Percentiles rank a stretch among this genome's conserved stretches.
These are phyloP conservation scores for Macrochelys suwanniensis DNA, from an alignment of 2,797 vertebrate genomes.

Conservation along the genomic window DNA sequence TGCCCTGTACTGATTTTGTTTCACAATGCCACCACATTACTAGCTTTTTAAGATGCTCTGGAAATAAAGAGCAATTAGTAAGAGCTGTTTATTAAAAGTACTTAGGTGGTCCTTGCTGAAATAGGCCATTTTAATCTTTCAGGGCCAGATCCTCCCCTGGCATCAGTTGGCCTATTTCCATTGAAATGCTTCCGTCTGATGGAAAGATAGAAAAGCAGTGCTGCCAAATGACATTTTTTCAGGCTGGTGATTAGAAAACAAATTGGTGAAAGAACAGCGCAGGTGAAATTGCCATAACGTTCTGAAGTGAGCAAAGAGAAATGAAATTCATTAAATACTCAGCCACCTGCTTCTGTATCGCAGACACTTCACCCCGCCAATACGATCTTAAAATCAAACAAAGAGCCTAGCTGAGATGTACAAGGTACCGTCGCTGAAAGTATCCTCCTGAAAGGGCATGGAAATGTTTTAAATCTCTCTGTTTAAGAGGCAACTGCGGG, in stretches of 20 bases:
- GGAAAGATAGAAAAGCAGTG: not conserved
- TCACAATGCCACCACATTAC: rapidly evolving
- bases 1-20: not conserved
- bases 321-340: rapidly evolving
- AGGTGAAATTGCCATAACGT: rapidly evolving
- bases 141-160: not conserved
- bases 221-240: not conserved
- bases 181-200: rapidly evolving
- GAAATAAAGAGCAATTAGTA: not conserved
- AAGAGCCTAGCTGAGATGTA: not conserved
- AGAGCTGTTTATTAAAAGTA: not conserved
- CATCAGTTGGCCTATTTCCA: rapidly evolving
- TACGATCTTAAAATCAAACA: not conserved
- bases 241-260: rapidly evolving
- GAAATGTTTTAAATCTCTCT: not conserved
- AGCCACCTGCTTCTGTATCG: not conserved
- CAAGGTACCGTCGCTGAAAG: not conserved
- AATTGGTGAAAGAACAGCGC: not conserved
- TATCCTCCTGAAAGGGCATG: not conserved
- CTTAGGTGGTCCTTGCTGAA: not conserved
- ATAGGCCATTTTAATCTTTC: rapidly evolving
- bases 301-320: not conserved
- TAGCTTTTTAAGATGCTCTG: not conserved
- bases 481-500: not conserved
- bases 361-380: too few species aligned